Evolutionary conservation across 2,113 vertebrate species (phyloP), one percentile per base, ranked within the genome.

Genomic region (Cervus canadensis): DNA sequence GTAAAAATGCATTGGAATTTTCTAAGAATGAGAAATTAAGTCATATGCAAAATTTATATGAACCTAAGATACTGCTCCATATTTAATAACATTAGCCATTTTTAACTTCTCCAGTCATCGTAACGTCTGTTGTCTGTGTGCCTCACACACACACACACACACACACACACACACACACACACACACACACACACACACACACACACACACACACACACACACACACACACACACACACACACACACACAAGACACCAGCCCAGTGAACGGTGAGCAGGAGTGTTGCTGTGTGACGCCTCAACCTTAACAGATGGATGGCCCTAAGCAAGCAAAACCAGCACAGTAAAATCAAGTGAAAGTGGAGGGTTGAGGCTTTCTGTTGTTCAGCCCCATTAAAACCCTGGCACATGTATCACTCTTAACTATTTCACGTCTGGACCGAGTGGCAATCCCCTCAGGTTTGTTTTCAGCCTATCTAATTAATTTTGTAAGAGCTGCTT

Each of bases 231-330:
- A 5, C 59, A 15, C 36, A n/a, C 54, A n/a, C 60, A 33, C 14
- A 10, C 16, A 64, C 30, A n/a, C 30, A n/a, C 13, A 30, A 48
- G 26, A 33, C 78, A 36, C 64, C 26, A 25, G 28, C 57, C 48
- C 28, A 52, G 93, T 76, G 95, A 60, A 4, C n/a, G 2, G 21
- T 25, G 56, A 57, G 36, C 86, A 15, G 23, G 15, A 97, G 96
- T 97, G 94, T 45, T 89, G 94, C 98, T 97, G 0, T 91, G 52
- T 62, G 97, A 94, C 92, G 78, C 97, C 94, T 98, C 98, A 97
- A 48, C 97, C 89, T 97, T 98, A 98, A 98, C 99, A 99, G 99
- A 99, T 99, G 99, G 98, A 98, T 98, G 98, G 98, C 99, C 99
- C 98, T 98, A 56, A 99, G 99, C 99, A 97, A 98, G 98, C 98